A percentile compares a stretch with the other conserved stretches of the same genome.
These are phyloP conservation scores for Triplophysa dalaica DNA, from an alignment of 2,113 vertebrate genomes.

Conservation along the genomic window DNA sequence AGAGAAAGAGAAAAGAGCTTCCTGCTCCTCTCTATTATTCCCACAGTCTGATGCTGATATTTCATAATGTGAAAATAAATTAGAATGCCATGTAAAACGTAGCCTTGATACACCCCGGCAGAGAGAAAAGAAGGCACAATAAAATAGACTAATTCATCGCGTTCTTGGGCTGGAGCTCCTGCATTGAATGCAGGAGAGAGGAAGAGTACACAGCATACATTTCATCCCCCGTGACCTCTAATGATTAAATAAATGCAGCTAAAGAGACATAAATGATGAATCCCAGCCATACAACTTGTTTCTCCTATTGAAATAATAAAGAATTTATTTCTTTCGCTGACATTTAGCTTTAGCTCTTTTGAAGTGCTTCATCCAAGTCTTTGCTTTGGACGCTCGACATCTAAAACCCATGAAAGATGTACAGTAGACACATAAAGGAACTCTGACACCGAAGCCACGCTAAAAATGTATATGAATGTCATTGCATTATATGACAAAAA, in stretches of 20 bases:
- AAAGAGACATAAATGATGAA: conserved; percentile 66
- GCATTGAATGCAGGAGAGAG: conserved; percentile 64
- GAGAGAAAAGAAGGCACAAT: conserved; percentile 66
- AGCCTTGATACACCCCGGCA: conserved; percentile 72
- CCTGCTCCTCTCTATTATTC: conserved; percentile 42
- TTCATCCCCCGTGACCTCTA: conserved; percentile 68
- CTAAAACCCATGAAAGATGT: neutral
- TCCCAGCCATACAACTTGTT: conserved; percentile 69
- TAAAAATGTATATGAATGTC: too few relatives aligned
- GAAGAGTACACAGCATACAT: conserved; percentile 68
- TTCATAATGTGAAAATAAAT: conserved; percentile 69
- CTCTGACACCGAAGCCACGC: too few relatives aligned
- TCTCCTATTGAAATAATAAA: conserved; percentile 69
- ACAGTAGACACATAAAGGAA: too few relatives aligned
- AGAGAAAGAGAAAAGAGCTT: conserved; percentile 43
- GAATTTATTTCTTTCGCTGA: conserved; percentile 65
- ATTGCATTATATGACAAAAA: too few relatives aligned
- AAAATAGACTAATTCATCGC: conserved; percentile 71
- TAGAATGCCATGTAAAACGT: conserved; percentile 68
- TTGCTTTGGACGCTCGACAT: neutral
- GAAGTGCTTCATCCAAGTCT: neutral
- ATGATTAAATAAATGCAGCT: conserved; percentile 75
- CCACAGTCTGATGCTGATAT: conserved; percentile 54
- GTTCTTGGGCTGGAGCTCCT: conserved; percentile 65
- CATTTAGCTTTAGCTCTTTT: conserved; percentile 35